Conservation (phyloP, 2,797 vertebrate genomes). For the Myripristis jacobus region DNA sequence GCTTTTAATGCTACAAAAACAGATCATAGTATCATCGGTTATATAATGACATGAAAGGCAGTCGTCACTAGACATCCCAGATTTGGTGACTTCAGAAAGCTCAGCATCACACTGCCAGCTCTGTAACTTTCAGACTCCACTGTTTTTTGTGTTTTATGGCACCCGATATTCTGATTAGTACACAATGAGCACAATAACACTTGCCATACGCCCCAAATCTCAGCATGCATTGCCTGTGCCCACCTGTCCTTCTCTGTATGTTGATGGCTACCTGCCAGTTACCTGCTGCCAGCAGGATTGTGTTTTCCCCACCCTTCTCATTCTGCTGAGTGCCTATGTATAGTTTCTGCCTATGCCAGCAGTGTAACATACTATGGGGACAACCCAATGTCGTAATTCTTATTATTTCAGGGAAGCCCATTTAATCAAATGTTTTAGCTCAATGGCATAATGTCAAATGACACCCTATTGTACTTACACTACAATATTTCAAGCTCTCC, state of each 20-base stretch:
- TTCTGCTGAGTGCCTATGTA: conserved; percentile 10
- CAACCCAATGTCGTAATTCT: conserved; percentile 50
- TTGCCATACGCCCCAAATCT: conserved; percentile 4
- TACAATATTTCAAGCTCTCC: conserved; percentile 8
- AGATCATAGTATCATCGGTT: conserved; percentile 21
- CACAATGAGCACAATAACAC: not conserved
- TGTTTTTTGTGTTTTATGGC: conserved; percentile 25
- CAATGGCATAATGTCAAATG: conserved; percentile 40
- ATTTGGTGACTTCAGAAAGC: conserved; percentile 43
- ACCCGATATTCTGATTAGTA: conserved; percentile 2
- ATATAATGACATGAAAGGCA: conserved; percentile 45
- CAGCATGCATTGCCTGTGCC: not conserved
- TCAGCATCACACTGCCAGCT: conserved; percentile 19
- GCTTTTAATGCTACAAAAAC: not conserved
- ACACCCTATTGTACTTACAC: conserved; percentile 17
- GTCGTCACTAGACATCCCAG: conserved; percentile 17
- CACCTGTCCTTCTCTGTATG: not conserved
- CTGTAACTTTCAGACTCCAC: conserved; percentile 16
- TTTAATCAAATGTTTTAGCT: conserved; percentile 51
- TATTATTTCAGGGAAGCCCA: conserved; percentile 52
- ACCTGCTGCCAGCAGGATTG: conserved; percentile 12
- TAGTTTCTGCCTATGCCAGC: conserved; percentile 29
- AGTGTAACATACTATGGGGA: conserved; percentile 7
- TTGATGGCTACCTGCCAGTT: conserved; percentile 31
- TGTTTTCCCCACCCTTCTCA: not conserved